Evolutionary conservation across 1,140 invertebrate species (phyloP).

Genomic region (Drosophila sechellia): DNA sequence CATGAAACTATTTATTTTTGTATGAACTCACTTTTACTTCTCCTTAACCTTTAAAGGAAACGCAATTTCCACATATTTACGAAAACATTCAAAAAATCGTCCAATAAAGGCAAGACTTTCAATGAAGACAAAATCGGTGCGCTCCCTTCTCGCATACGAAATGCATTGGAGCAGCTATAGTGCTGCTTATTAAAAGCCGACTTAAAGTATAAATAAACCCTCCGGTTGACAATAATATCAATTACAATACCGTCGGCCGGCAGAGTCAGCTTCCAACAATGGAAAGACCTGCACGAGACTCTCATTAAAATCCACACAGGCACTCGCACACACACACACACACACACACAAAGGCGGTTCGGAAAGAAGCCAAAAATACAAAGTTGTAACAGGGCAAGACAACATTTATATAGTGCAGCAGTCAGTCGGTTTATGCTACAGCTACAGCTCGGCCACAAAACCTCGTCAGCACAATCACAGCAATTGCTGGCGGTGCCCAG

Average conservation of each 20-base stretch:
- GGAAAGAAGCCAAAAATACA: conserved; percentile 68
- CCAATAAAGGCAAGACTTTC: conserved; percentile 27
- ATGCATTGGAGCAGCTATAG: conserved; percentile 38
- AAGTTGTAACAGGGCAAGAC: conserved; percentile 54
- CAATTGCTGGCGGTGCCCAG: conserved; percentile 55
- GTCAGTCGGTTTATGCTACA: conserved; percentile 29
- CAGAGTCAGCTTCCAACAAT: conserved; percentile 55
- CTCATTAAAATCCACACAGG: conserved; percentile 69
- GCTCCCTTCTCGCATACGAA: conserved; percentile 49
- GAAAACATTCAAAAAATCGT: conserved; percentile 11
- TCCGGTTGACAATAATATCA: conserved; percentile 77
- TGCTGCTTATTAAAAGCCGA: conserved; percentile 55
- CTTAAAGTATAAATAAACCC: conserved; percentile 70
- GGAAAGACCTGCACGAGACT: conserved; percentile 71
- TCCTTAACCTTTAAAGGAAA: not conserved
- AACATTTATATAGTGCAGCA: conserved; percentile 58
- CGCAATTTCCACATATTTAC: conserved; percentile 1
- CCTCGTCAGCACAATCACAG: conserved; percentile 57
- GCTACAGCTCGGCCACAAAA: conserved; percentile 36
- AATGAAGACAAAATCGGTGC: conserved; percentile 44
- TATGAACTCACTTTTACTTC: not conserved
- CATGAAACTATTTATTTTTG: not conserved
- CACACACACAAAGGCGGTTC: conserved; percentile 18
- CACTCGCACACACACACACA: conserved; percentile 22
- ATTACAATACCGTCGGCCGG: conserved; percentile 64